Evolutionary conservation across 92 coral and sea anemone species (phyloP).

Genomic region (Desmophyllum pertusum): DNA sequence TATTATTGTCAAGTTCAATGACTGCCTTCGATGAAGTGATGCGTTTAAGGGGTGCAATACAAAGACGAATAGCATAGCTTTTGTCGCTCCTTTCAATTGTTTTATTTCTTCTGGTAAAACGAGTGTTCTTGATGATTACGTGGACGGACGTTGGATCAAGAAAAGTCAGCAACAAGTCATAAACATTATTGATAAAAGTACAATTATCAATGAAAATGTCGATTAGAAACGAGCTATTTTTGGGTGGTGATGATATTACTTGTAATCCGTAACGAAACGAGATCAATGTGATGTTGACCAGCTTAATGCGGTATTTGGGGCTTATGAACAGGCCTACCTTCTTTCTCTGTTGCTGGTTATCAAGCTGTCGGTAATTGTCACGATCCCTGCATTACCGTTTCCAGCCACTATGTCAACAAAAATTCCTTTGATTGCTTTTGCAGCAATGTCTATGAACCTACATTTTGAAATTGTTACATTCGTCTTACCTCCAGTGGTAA

Average conservation of each 20-base stretch:
- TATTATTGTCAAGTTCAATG: constrained; percentile 25
- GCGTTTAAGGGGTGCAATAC: neutral
- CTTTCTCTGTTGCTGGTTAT: neutral
- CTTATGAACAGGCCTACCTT: neutral
- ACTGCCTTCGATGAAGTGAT: neutral
- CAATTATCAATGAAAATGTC: constrained; percentile 16
- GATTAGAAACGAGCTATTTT: neutral
- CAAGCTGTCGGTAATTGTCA: constrained; percentile 10
- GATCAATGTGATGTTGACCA: constrained; percentile 23
- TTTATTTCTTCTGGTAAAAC: neutral
- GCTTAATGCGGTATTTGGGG: constrained; percentile 19
- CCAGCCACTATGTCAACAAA: neutral
- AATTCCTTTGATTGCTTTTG: neutral
- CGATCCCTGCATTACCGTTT: constrained; percentile 7
- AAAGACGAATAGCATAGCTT: constrained; percentile 5
- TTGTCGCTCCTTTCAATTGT: too few relatives aligned
- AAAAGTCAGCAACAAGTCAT: neutral
- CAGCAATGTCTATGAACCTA: neutral
- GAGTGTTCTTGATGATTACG: constrained; percentile 11
- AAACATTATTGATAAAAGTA: constrained; percentile 2
- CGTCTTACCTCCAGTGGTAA: constrained; percentile 21
- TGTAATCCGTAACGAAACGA: constrained; percentile 12
- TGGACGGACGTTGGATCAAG: constrained; percentile 5
- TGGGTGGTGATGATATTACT: neutral
- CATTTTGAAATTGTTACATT: constrained; percentile 21